Evolutionary conservation across 2,888 invertebrate species (phyloP), one percentile per base, ranked within the genome.

Genomic region (Cryptus armator): DNA sequence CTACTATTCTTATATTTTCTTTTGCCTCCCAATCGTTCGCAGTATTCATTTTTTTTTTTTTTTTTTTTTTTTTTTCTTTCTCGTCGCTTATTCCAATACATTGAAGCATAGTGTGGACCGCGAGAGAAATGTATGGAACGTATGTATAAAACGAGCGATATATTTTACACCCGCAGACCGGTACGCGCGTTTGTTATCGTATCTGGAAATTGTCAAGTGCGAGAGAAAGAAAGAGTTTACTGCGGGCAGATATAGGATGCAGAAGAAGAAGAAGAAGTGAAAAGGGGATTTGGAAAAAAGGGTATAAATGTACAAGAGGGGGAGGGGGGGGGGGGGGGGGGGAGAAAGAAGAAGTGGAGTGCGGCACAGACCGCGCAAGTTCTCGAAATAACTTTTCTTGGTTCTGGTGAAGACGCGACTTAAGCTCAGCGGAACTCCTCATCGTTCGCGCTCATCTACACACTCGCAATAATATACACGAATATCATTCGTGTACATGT

Each of bases 341-440:
- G 43, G 29, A 24, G 24, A 9, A 56, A 71, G 75, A 76, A 51
- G 70, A 24, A 59, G 43, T n/a, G 66, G n/a, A 46, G 51, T 12
- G 80, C 66, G 53, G 68, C 43, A 48, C 48, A 64, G 70, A 70
- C 43, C 59, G 62, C 6, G 32, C 32, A 19, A 66, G 78, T 82
- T 83, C 86, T 84, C 77, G 81, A 86, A 87, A 87, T 87, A 87
- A 84, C 85, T 85, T 81, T 75, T 83, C 68, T 85, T 80, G 83
- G 84, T 83, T 84, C 74, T 76, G 72, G 83, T 64, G 48, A 51
- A 81, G 67, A 48, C 53, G 32, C 74, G 74, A 74, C 32, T 16
- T n/a, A 37, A 12, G 48, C 64, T 75, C 32, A n/a, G 71, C 10
- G 51, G 51, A 79, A 71, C 64, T 79, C 10, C 77, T 56, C 64